phyloP scores from a whole-genome alignment of 53 echinoderm and acorn worm species.

The Hippasteria phrygiana region DNA sequence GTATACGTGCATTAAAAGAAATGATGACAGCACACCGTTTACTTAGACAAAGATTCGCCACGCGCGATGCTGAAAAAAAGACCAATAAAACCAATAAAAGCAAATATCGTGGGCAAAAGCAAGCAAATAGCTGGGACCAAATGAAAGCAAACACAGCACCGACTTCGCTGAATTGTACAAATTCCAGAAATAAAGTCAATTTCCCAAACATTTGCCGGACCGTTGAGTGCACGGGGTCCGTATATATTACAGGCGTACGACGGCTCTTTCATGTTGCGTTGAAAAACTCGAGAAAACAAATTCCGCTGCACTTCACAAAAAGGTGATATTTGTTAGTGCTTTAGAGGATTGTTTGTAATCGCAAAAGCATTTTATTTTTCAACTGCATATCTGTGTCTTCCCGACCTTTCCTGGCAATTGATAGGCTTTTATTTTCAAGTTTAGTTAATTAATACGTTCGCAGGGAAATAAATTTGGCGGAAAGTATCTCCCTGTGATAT shows the following conservation, averaged over 20 bases:
- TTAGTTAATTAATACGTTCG: constrained; percentile 51
- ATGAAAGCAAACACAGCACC: constrained; percentile 50
- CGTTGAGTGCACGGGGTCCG: constrained; percentile 28
- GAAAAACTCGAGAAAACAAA: neutral
- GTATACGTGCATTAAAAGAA: no score
- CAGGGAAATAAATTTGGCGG: constrained; percentile 38
- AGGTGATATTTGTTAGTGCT: constrained; percentile 23
- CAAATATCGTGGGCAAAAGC: constrained; percentile 52
- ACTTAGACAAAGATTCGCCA: constrained; percentile 15
- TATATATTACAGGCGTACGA: constrained; percentile 9
- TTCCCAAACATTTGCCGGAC: constrained; percentile 46
- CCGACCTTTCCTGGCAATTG: constrained; percentile 23
- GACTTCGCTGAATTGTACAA: constrained; percentile 10
- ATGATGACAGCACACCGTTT: constrained; percentile 11
- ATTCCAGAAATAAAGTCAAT: constrained; percentile 59
- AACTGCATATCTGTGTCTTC: neutral
- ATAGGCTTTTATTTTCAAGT: neutral
- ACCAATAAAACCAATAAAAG: constrained; percentile 26
- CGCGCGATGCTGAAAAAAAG: constrained; percentile 8
- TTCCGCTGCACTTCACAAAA: constrained; percentile 8
- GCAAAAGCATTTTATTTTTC: neutral
- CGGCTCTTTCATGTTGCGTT: constrained; percentile 43
- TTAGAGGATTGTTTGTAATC: neutral
- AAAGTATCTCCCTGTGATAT: constrained; percentile 29
- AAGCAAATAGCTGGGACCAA: constrained; percentile 36